Percentiles rank a stretch among this genome's conserved stretches.
These are phyloP conservation scores for Aepyceros melampus DNA, from an alignment of 2,113 vertebrate species.

Conservation along the genomic window DNA sequence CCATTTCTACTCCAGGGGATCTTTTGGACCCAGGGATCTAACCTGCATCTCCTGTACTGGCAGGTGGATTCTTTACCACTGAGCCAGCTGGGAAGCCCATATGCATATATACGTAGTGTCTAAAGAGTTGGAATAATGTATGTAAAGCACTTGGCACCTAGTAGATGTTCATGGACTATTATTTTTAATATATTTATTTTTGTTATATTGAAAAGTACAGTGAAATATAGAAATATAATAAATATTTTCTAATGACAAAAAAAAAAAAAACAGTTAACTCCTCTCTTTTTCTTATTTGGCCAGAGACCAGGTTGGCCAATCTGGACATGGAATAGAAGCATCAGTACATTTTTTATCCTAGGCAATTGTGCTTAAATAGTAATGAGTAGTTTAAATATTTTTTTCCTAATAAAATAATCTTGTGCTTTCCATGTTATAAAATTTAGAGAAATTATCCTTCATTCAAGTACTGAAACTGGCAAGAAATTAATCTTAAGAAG, in stretches of 20 bases:
- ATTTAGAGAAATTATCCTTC: neutral
- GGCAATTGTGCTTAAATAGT: neutral
- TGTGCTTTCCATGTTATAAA: neutral
- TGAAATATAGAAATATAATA: neutral
- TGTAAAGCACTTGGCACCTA: neutral
- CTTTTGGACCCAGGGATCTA: neutral
- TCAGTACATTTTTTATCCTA: neutral
- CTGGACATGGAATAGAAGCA: neutral
- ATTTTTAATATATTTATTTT: conserved; percentile 8
- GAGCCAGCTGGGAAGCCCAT: neutral
- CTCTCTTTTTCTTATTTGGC: neutral
- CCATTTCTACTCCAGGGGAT: neutral
- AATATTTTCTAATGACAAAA: neutral
- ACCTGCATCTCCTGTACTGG: neutral
- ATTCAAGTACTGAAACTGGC: neutral
- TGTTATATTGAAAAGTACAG: neutral
- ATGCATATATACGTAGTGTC: neutral
- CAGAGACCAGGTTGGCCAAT: neutral
- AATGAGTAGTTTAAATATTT: neutral
- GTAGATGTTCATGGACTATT: neutral
- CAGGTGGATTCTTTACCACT: neutral
- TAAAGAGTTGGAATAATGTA: neutral
- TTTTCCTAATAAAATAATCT: neutral
- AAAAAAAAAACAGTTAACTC: neutral
- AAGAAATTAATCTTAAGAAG: neutral